Evolutionary conservation across 2,113 vertebrate genomes (phyloP), one percentile per base, ranked within the genome.

Genomic region (Thalassoma bifasciatum): DNA sequence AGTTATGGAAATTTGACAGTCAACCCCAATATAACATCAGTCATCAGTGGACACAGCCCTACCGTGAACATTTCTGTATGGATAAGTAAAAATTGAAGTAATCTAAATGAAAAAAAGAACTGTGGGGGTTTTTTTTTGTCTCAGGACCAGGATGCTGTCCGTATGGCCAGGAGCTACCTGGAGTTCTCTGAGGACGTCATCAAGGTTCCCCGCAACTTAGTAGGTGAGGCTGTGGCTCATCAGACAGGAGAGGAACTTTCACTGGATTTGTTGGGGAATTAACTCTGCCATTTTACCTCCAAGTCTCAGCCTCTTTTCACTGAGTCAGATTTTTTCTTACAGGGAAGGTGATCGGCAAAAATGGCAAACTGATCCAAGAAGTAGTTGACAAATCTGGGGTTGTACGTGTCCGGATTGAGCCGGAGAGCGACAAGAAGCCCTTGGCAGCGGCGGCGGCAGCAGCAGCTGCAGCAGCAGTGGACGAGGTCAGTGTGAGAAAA

Each of bases 341-440:
- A 99, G 98, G 98, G 75, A 99, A 99, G 92, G 98, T 99, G 81
- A 99, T 99, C 81, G 98, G 98, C 83, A 99, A 99, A 94, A 99
- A 97, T 75, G 98, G 98, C 72, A 99, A 99, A 89, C 94, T 99
- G 86, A 99, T 99, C 94, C 98, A 99, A 84, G 98, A 99, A 74
- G 98, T 99, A 86, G 98, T 99, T 68, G 97, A 99, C 90, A 99
- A 99, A 88, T 99, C 98, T 6, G 98, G 98, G 30, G 98, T 99
- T 83, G 97, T 99, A 70, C 94, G 97, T 89, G 98, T 99, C 82
- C 95, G 97, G 83, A 98, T 99, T 84, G 97, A 99, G 89, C 96
- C 97, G 2, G 98, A 99, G 93, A 98, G 96, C 56, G 97, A 99
- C 90, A 99, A 98, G 89, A 99, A 97, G 88, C 94, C 95, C 50